These are phyloP conservation scores for Ivindomyrus marchei DNA, from an alignment of 2,113 vertebrate genomes.

Conservation along the genomic window DNA sequence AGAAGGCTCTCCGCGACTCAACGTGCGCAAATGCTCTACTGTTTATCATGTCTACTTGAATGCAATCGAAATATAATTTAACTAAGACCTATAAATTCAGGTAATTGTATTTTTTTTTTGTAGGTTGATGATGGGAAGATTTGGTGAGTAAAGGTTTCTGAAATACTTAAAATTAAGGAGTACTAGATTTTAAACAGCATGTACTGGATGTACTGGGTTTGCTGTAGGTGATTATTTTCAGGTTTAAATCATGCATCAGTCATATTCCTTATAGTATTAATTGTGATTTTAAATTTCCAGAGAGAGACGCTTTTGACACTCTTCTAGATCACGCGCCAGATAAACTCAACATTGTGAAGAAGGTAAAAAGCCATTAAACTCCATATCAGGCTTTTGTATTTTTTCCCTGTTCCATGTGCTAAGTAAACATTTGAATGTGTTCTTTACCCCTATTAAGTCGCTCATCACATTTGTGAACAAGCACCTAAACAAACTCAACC, in stretches of 20 bases:
- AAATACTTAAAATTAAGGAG: neutral
- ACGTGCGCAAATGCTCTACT: neutral
- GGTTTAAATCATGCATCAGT: neutral
- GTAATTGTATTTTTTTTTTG: conserved; percentile 42
- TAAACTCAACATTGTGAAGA: conserved; percentile 77
- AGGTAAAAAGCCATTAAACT: conserved; percentile 53
- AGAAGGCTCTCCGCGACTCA: neutral
- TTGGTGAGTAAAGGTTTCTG: conserved; percentile 70
- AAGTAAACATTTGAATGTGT: neutral
- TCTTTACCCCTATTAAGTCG: conserved; percentile 52
- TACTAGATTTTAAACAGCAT: neutral
- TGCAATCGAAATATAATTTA: neutral
- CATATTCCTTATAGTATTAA: neutral
- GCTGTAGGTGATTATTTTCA: neutral
- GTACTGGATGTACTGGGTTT: neutral
- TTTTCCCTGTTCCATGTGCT: neutral
- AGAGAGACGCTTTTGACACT: conserved; percentile 78
- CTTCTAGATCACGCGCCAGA: conserved; percentile 79
- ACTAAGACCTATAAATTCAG: neutral
- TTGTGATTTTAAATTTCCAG: conserved; percentile 42
- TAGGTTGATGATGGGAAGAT: conserved; percentile 93
- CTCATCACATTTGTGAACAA: conserved; percentile 83
- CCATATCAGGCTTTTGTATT: neutral
- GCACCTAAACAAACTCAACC: conserved; percentile 77
- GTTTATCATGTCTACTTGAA: neutral